Conservation (phyloP, 1,140 invertebrate species). For the Macrobrachium nipponense region DNA sequence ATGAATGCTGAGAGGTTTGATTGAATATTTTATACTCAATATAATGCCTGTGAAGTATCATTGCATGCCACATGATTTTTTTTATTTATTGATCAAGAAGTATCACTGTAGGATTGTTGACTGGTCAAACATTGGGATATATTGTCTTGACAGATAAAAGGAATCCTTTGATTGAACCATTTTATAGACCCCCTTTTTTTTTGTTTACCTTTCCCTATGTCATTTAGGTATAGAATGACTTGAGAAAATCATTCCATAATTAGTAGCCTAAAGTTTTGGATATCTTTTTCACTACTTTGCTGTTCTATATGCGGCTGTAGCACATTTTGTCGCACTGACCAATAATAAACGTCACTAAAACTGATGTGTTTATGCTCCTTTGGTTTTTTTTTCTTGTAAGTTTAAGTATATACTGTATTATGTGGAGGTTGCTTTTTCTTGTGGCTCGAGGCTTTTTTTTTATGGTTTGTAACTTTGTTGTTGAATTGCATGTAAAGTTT, state of each 20-base stretch:
- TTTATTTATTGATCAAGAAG: not conserved
- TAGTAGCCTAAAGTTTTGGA: constrained; percentile 49
- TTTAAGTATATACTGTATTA: constrained; percentile 17
- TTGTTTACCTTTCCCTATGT: not conserved
- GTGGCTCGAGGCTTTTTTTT: no score
- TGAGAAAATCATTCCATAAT: constrained; percentile 58
- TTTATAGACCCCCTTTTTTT: constrained; percentile 9
- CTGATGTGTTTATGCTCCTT: constrained; percentile 26
- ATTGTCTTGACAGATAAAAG: no score
- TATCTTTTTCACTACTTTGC: constrained; percentile 53
- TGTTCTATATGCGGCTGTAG: constrained; percentile 56
- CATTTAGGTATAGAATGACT: constrained; percentile 30
- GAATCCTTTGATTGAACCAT: constrained; percentile 14
- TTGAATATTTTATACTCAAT: constrained; percentile 33
- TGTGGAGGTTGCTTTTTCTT: not conserved
- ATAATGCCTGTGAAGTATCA: constrained; percentile 6
- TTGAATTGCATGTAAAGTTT: no score
- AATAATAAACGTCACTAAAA: constrained; percentile 46
- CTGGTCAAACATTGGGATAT: constrained; percentile 2
- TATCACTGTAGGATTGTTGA: constrained; percentile 15
- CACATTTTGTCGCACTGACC: constrained; percentile 57
- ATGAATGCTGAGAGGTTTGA: constrained; percentile 32
- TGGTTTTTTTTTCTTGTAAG: not conserved
- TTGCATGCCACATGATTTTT: no score
- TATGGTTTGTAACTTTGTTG: no score